Evolutionary conservation across 1,140 invertebrate genomes (phyloP).

Genomic region (Calephelis nemesis): DNA sequence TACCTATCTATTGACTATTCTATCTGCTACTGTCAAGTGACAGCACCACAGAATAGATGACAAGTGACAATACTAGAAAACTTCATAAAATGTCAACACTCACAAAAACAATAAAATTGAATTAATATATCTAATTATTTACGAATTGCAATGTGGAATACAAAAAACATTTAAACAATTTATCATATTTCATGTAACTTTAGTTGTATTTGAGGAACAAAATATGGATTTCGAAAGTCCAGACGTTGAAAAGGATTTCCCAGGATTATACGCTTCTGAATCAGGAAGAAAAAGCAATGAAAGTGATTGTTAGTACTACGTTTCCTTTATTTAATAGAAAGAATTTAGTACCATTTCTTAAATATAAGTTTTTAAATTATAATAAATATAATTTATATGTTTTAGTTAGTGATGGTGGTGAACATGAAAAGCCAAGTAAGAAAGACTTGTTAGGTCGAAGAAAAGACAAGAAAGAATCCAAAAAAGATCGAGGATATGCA

Average conservation of each 20-base stretch:
- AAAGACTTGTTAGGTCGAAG: conserved; percentile 86
- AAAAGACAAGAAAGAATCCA: conserved; percentile 92
- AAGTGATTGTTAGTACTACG: conserved; percentile 87
- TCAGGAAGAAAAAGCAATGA: conserved; percentile 88
- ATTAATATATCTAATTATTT: no score
- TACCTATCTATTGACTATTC: no score
- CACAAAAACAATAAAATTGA: no score
- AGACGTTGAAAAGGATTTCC: conserved; percentile 94
- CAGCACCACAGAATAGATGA: no score
- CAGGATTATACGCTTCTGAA: conserved; percentile 91
- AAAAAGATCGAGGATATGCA: conserved; percentile 92
- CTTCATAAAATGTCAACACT: no score
- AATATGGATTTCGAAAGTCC: conserved; percentile 94
- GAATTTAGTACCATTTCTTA: conserved; percentile 7
- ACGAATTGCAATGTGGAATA: no score
- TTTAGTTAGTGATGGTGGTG: conserved; percentile 86
- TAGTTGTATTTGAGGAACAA: not conserved
- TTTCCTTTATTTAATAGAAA: not conserved
- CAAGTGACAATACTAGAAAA: no score
- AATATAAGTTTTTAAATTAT: not conserved
- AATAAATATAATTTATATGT: not conserved
- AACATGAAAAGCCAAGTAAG: conserved; percentile 87
- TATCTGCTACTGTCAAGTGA: no score
- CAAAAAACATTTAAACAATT: no score
- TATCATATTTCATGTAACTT: no score